Base-by-base conservation (phyloP, 2,797 vertebrate genomes). In the Gallinago nigripennis region DNA sequence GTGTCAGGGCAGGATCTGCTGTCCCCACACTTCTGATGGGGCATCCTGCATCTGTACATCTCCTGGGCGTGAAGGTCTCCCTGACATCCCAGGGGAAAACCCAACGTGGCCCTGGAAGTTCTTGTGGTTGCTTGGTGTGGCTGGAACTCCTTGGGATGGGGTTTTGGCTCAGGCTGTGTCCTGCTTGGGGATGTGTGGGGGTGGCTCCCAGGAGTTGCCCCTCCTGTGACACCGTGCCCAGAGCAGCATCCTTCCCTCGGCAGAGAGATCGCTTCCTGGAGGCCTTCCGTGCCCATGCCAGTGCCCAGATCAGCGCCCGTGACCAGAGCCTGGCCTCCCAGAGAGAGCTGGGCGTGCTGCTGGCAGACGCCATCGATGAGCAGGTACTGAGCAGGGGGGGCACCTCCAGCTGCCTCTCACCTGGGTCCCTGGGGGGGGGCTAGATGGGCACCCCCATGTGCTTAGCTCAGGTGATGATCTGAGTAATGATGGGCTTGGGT, bases 181-280 rank as follows among this genome's bases (percentile, higher is more conserved):
- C 35, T 1, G 0, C 53, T 37, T 37, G 46, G 71, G 33, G 65
- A 18, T 0, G 0, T 18, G 31, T 0, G 12, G 54, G 60, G 75
- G 16, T 0, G 6, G 53, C 25, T 84, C 37, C 28, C 39, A 57
- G 53, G 33, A 75, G 23, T 13, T 51, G 73, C 24, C 9, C 9
- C 33, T 45, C 0, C 0, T n/a, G 19, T 0, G 1, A 20, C 12
- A 11, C 71, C 0, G 0, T 50, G 28, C 19, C n/a, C 6, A 3
- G 48, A 73, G 39, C 81, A 31, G 16, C 33, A 15, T 41, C 65
- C 65, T 83, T 76, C 61, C 58, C 58, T 94, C 1, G 50, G 69
- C 95, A 99, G 99, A 97, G 98, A 50, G 98, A 99, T 80, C 71
- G 87, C 57, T 96, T 98, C 94, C 41, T 98, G 53, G 98, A 99